Evolutionary conservation across 2,797 vertebrate species (phyloP).

Genomic region (Cryptoblepharus egeriae): DNA sequence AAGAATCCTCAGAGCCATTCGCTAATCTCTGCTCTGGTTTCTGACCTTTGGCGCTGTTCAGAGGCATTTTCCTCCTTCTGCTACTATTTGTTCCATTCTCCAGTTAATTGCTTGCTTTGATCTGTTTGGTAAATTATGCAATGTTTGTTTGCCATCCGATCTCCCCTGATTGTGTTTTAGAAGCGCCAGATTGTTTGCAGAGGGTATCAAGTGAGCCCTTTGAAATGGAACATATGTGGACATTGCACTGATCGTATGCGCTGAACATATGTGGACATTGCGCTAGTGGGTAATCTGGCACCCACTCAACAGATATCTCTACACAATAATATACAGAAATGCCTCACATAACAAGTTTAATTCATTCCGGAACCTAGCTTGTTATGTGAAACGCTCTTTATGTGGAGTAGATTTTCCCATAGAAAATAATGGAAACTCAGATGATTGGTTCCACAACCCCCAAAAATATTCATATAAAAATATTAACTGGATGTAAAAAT

Average conservation of each 20-base stretch:
- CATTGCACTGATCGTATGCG: conserved; percentile 20
- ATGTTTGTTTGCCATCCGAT: conserved; percentile 59
- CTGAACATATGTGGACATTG: neutral
- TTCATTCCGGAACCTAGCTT: too few species aligned
- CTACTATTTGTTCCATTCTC: conserved; percentile 30
- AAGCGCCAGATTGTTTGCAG: conserved; percentile 53
- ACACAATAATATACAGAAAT: conserved; percentile 23
- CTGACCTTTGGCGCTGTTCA: conserved; percentile 27
- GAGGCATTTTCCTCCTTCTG: neutral
- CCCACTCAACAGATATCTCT: conserved; percentile 20
- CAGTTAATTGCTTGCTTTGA: conserved; percentile 30
- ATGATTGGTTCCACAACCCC: too few species aligned
- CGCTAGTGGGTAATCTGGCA: neutral
- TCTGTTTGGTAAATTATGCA: conserved; percentile 54
- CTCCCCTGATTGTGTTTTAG: conserved; percentile 52
- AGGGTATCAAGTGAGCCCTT: conserved; percentile 11
- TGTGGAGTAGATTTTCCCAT: too few species aligned
- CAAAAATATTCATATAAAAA: too few species aligned
- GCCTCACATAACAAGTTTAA: too few species aligned
- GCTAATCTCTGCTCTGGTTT: conserved; percentile 2
- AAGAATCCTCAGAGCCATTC: neutral
- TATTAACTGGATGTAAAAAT: too few species aligned
- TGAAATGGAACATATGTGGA: neutral
- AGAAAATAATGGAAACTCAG: too few species aligned
- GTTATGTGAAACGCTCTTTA: too few species aligned